Percentiles rank a stretch among this genome's conserved stretches.
phyloP scores from a whole-genome alignment of 2,797 vertebrate species.

The Dicrostonyx torquatus region DNA sequence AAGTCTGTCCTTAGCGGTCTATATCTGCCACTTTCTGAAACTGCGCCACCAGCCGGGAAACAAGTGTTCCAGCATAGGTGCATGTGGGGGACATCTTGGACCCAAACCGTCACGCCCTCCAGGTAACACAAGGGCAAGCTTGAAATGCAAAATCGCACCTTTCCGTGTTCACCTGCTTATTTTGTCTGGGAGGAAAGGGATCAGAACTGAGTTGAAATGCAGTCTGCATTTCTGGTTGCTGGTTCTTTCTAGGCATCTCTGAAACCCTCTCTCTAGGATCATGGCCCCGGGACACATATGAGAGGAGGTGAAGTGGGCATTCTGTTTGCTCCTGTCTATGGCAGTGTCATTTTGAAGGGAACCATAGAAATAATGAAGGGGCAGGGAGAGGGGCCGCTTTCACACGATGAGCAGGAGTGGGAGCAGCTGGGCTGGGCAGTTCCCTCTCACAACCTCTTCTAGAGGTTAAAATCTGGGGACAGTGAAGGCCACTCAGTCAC shows the following conservation, averaged over 20 bases:
- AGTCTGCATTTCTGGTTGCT: background rate
- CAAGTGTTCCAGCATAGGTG: too few relatives aligned
- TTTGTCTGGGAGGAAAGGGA: background rate
- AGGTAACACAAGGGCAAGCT: background rate
- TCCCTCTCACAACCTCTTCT: background rate
- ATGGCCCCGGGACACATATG: background rate
- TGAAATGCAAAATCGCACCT: background rate
- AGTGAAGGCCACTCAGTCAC: background rate
- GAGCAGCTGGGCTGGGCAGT: background rate
- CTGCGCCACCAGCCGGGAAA: background rate
- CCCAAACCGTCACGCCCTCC: background rate
- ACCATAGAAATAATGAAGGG: background rate
- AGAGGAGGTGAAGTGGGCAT: background rate
- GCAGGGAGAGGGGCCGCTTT: background rate
- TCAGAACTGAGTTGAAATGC: background rate
- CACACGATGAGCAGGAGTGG: rapidly evolving
- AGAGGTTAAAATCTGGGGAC: background rate
- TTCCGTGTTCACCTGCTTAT: background rate
- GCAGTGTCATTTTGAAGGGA: background rate
- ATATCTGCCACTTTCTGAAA: background rate
- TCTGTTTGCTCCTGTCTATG: background rate
- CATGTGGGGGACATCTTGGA: background rate
- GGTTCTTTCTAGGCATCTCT: background rate
- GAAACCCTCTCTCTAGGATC: background rate
- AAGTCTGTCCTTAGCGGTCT: too few relatives aligned